These are phyloP conservation scores for Trichonephila clavata DNA, from an alignment of 1,140 invertebrate species.

Conservation along the genomic window DNA sequence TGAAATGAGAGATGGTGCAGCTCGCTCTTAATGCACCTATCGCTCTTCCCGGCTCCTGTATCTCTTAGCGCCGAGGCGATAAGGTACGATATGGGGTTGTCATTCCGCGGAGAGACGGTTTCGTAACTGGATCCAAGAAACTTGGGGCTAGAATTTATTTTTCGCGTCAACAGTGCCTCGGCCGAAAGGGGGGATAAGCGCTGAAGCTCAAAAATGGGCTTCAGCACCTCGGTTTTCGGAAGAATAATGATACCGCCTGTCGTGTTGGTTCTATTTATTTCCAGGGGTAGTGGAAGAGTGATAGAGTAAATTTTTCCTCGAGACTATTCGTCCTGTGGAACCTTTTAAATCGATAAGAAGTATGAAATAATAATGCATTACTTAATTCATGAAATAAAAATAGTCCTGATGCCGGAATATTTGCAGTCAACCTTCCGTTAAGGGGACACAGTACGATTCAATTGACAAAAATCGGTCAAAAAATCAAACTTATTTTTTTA, in stretches of 20 bases:
- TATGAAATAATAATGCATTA: too few relatives aligned
- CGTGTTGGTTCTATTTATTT: not conserved
- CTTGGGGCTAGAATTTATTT: not conserved
- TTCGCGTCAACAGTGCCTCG: slow-evolving; percentile 1
- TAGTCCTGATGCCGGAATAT: too few relatives aligned
- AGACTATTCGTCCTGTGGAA: too few relatives aligned
- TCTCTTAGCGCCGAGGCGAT: not conserved
- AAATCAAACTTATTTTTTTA: too few relatives aligned
- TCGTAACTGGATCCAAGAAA: slow-evolving; percentile 9
- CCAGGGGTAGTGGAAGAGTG: not conserved
- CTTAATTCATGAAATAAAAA: too few relatives aligned
- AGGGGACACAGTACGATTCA: too few relatives aligned
- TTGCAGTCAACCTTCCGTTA: too few relatives aligned
- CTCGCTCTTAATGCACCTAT: not conserved
- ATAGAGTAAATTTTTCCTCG: too few relatives aligned
- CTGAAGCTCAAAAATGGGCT: not conserved
- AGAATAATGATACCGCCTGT: not conserved
- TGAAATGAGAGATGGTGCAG: not conserved
- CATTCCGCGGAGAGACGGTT: not conserved
- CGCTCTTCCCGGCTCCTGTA: not conserved
- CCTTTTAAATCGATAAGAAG: too few relatives aligned
- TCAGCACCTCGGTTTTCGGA: slow-evolving; percentile 4
- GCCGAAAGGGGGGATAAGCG: not conserved
- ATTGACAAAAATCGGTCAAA: too few relatives aligned
- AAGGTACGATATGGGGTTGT: slow-evolving; percentile 24